Evolutionary conservation across 2,113 vertebrate species (phyloP).

Genomic region (Hyperoodon ampullatus): DNA sequence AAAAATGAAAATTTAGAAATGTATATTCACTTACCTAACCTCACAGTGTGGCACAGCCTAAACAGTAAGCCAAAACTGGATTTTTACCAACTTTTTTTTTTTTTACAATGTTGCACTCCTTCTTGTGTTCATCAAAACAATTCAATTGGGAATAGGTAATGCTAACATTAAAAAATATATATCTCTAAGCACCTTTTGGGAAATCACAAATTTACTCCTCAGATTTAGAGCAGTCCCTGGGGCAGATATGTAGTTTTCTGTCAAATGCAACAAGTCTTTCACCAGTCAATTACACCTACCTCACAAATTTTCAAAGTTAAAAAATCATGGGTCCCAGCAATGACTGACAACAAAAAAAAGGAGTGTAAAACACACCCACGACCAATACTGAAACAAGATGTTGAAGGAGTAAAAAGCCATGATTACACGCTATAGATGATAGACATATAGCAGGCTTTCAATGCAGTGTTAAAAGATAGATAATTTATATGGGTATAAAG

Average conservation of each 20-base stretch:
- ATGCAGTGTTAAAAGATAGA: not conserved
- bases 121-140: constrained; percentile 27
- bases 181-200: constrained; percentile 25
- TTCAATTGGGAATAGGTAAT: not conserved
- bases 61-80: not conserved
- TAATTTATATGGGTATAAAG: not conserved
- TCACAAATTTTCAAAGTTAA: constrained; percentile 41
- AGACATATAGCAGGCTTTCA: not conserved
- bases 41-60: not conserved
- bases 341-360: constrained; percentile 4
- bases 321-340: constrained; percentile 36
- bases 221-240: constrained; percentile 27
- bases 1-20: constrained; percentile 21
- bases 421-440: not conserved
- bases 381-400: not conserved
- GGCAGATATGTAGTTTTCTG: constrained; percentile 33
- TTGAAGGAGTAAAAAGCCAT: not conserved
- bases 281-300: constrained; percentile 16
- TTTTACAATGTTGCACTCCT: not conserved
- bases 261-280: constrained; percentile 61
- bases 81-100: not conserved
- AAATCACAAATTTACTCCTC: constrained; percentile 52
- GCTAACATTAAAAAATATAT: not conserved
- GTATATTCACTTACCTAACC: not conserved
- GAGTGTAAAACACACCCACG: not conserved